Conservation (phyloP, 1,140 invertebrate species). For the Acromyrmex heyeri region DNA sequence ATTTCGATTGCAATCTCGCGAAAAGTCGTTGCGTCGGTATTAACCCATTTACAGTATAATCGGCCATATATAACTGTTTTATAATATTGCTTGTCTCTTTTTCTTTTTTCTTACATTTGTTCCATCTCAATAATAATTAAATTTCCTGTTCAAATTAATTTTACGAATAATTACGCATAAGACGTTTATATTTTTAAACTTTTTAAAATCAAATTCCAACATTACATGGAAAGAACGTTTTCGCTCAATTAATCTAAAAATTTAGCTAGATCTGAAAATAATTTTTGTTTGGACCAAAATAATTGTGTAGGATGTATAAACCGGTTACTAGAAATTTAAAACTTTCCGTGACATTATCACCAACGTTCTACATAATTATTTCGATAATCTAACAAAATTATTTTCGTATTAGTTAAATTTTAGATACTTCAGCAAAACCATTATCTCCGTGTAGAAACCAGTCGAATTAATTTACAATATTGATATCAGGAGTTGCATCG, state of each 20-base stretch:
- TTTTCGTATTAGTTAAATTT: too few relatives aligned
- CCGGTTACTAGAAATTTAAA: too few relatives aligned
- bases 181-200: neutral
- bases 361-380: too few relatives aligned
- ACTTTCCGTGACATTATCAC: too few relatives aligned
- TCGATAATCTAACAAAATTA: too few relatives aligned
- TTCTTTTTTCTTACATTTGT: neutral
- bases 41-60: constrained; percentile 29
- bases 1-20: constrained; percentile 25
- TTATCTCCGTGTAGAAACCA: too few relatives aligned
- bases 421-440: too few relatives aligned
- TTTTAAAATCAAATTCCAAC: neutral
- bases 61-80: too few relatives aligned
- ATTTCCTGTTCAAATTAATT: neutral
- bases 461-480: neutral
- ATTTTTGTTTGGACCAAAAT: too few relatives aligned
- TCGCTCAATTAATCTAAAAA: neutral
- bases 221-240: too few relatives aligned
- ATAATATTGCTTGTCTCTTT: neutral
- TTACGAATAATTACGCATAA: neutral
- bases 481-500: neutral
- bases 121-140: neutral
- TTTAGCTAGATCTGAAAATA: too few relatives aligned
- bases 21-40: constrained; percentile 31
- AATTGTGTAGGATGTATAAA: too few relatives aligned